Base-by-base conservation (phyloP, 1,140 invertebrate species). In the Olivierus martensii region DNA sequence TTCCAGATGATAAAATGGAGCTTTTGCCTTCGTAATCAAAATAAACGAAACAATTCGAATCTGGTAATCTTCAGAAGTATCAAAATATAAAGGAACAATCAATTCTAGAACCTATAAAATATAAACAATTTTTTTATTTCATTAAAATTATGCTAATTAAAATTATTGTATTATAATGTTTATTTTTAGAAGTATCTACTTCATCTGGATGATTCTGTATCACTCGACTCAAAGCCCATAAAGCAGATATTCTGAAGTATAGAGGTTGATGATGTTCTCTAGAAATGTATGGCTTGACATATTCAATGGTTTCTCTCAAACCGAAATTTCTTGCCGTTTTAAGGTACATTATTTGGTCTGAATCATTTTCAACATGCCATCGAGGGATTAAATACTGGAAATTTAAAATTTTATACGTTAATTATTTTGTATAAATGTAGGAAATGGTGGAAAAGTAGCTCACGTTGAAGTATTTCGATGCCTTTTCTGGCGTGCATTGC, bases 31-130 rank as follows among this genome's bases (percentile, higher is more conserved):
- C 38, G 53, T 21, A 4, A 55, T 15, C 1, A 53, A 15, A 11
- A 9, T 21, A 41, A 59, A 59, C 12, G 57, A 50, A 12, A 39
- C 34, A 12, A 59, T 18, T 19, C 57, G 38, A 9, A 56, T 7
- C 22, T 59, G 46, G n/a, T 55, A 53, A 38, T 50, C 38, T 21
- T 59, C 57, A 17, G 39, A 46, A 17, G 47, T 46, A 21, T 59
- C 52, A 42, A 52, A 59, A 28, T 56, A 46, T 3, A 55, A 21
- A 22, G 57, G 57, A 18, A 56, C 44, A 15, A 53, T 5, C 11
- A 55, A 18, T 12, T 46, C 47, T 9, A 42, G 6, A 12, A 56
- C 51, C 55, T 56, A 14, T 18, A 19, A 2, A 35, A 5, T 44
- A 9, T 1, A 44, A 44, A 39, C 3, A 19, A 17, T 15, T 22